Conservation (phyloP, 2,888 invertebrate species). For the Pseudoips prasinana region DNA sequence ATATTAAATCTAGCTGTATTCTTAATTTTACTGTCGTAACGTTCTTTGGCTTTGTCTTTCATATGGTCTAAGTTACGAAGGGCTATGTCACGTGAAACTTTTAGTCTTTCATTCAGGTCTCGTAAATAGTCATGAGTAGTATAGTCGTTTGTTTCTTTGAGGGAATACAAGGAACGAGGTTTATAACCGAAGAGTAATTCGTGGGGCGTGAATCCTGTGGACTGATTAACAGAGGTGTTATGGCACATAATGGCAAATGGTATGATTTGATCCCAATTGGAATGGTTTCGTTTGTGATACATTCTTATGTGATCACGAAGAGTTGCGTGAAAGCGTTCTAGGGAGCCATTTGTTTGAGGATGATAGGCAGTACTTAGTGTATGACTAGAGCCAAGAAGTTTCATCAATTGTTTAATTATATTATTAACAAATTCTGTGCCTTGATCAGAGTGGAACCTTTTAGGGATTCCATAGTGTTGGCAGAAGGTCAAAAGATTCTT, state of each 20-base stretch:
- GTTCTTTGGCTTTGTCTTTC: conserved; percentile 39
- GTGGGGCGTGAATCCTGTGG: conserved; percentile 31
- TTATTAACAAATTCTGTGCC: conserved; percentile 40
- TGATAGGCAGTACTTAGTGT: conserved; percentile 39
- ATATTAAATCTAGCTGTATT: conserved; percentile 27
- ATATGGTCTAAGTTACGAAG: conserved; percentile 23
- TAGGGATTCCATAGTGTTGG: conserved; percentile 41
- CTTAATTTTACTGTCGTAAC: conserved; percentile 35
- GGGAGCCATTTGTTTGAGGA: conserved; percentile 39
- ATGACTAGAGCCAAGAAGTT: conserved; percentile 35
- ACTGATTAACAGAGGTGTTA: conserved; percentile 36
- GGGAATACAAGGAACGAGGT: conserved; percentile 31
- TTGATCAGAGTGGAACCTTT: conserved; percentile 42
- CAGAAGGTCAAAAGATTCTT: conserved; percentile 35
- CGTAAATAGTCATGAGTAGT: conserved; percentile 24
- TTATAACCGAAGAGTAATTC: conserved; percentile 42
- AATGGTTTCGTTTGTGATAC: conserved; percentile 28
- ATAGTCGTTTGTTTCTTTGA: conserved; percentile 18
- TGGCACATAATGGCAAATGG: conserved; percentile 43
- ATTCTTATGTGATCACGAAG: conserved; percentile 38
- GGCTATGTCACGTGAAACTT: conserved; percentile 31
- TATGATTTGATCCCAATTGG: conserved; percentile 39
- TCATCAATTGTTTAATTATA: conserved; percentile 37
- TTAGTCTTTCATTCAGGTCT: conserved; percentile 34
- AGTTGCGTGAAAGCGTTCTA: conserved; percentile 41